phyloP scores from a whole-genome alignment of 2,113 vertebrate genomes.

The Podarcis raffonei region DNA sequence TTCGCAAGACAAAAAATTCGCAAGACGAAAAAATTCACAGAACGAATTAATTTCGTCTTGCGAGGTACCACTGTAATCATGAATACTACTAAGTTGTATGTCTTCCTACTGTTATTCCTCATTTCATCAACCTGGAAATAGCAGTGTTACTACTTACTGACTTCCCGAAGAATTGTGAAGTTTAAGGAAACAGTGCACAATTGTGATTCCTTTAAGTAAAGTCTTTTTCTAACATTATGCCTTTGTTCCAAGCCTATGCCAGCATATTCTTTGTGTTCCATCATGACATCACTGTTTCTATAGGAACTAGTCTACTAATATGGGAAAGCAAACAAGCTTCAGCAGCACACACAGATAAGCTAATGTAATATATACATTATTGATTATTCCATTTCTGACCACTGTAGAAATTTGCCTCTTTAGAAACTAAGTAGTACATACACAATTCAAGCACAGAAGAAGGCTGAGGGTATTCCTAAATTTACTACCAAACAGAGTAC shows the following conservation, averaged over 20 bases:
- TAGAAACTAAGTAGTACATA: neutral
- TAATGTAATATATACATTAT: neutral
- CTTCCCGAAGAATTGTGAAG: neutral
- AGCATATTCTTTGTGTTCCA: neutral
- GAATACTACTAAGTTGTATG: neutral
- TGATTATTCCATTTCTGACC: neutral
- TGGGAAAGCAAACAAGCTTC: neutral
- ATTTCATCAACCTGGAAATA: neutral
- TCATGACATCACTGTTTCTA: slow-evolving; percentile 1
- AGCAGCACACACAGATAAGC: neutral
- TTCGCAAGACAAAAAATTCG: no score
- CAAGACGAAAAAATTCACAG: no score
- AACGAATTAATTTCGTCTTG: no score
- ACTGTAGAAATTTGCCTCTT: neutral
- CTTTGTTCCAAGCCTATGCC: neutral
- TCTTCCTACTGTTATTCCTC: neutral
- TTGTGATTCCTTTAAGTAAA: neutral
- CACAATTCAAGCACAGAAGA: no score
- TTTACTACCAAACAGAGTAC: neutral
- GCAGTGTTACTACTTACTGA: neutral
- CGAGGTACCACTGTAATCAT: no score
- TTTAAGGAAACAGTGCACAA: neutral
- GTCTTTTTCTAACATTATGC: neutral
- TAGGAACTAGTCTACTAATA: slow-evolving; percentile 25
- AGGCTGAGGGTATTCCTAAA: neutral